Percentiles rank a stretch among this genome's conserved stretches.
phyloP scores from a whole-genome alignment of 2,888 invertebrate species.

The Tetranychus truncatus region DNA sequence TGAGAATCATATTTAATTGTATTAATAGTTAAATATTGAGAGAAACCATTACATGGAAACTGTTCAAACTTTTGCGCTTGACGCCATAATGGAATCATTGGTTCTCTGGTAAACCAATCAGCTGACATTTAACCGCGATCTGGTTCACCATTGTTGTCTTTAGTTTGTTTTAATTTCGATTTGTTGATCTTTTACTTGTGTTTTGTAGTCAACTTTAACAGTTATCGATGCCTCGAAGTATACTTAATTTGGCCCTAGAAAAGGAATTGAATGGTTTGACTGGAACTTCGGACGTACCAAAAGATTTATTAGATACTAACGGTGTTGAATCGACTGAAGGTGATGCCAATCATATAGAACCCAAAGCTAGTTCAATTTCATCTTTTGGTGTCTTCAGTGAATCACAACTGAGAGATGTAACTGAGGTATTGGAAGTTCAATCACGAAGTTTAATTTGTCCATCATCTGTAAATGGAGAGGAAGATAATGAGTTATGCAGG shows the following conservation, averaged over 20 bases:
- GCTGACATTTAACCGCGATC: too few species aligned
- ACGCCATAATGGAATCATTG: too few species aligned
- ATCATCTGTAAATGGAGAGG: not conserved
- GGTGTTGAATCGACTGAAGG: too few species aligned
- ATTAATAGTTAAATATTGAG: too few species aligned
- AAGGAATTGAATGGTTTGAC: not conserved
- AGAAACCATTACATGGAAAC: too few species aligned
- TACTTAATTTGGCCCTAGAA: not conserved
- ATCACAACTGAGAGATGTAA: not conserved
- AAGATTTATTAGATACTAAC: too few species aligned
- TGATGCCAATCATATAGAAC: too few species aligned
- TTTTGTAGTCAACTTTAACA: not conserved
- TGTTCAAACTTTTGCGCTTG: too few species aligned
- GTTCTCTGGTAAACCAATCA: too few species aligned
- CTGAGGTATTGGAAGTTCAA: constrained; percentile 2
- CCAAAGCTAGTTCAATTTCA: not conserved
- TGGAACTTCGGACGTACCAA: not conserved
- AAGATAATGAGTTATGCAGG: not conserved
- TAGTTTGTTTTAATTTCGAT: not conserved
- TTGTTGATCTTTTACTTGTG: not conserved
- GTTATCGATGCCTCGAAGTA: not conserved
- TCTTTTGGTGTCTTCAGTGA: not conserved
- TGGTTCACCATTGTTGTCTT: too few species aligned
- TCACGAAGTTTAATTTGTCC: not conserved
- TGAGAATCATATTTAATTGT: too few species aligned